Conservation (phyloP, 1,140 invertebrate genomes). For the Caenorhabditis briggsae region DNA sequence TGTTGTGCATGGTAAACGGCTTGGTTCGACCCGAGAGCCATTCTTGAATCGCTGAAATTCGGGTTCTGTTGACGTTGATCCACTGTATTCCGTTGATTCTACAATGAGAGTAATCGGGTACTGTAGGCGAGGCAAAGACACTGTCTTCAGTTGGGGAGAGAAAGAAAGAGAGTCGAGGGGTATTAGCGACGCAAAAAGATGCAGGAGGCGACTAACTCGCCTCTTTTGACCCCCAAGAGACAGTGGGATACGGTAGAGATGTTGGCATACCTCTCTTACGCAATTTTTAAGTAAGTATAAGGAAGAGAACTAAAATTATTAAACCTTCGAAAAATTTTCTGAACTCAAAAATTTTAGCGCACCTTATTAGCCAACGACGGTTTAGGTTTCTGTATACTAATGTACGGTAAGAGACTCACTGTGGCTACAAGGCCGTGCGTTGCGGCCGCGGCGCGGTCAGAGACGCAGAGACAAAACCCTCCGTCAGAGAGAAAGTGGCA, state of each 20-base stretch:
- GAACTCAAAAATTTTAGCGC: too few species aligned
- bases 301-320: too few species aligned
- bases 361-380: background rate
- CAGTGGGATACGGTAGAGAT: too few species aligned
- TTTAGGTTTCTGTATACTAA: conserved; percentile 4
- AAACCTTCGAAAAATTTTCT: too few species aligned
- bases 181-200: too few species aligned
- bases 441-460: conserved; percentile 7
- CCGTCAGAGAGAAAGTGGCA: background rate
- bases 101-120: background rate
- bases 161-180: background rate
- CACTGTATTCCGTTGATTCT: background rate
- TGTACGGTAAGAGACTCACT: background rate
- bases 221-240: too few species aligned
- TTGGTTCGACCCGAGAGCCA: conserved; percentile 32
- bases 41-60: background rate
- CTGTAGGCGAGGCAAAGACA: background rate
- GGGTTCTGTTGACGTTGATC: background rate
- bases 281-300: too few species aligned
- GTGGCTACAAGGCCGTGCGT: background rate
- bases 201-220: too few species aligned
- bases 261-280: too few species aligned
- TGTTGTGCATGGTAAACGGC: background rate
- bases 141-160: background rate
- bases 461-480: background rate